A percentile compares a stretch with the other conserved stretches of the same genome.
These are phyloP conservation scores for Reticulitermes speratus DNA, from an alignment of 1,140 invertebrate genomes.

Conservation along the genomic window DNA sequence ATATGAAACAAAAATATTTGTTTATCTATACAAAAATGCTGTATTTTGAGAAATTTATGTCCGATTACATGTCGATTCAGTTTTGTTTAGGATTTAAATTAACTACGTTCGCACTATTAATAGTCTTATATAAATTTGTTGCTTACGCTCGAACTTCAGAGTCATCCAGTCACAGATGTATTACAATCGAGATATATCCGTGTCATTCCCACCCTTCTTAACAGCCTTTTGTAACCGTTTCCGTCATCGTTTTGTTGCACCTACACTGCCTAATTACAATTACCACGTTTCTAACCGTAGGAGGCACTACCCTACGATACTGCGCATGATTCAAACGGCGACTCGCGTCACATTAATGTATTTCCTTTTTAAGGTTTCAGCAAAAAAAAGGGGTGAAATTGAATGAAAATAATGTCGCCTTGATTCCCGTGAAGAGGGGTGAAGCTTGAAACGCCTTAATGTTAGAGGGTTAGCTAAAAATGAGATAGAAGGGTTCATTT, in stretches of 20 bases:
- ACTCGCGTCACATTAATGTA: background rate
- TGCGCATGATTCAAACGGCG: background rate
- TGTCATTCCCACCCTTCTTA: background rate
- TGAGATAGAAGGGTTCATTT: background rate
- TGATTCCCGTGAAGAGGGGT: background rate
- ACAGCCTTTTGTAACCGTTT: background rate
- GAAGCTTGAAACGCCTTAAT: background rate
- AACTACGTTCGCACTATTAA: background rate
- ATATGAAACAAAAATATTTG: too few relatives aligned
- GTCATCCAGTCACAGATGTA: background rate
- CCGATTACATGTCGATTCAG: too few relatives aligned
- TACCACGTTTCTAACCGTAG: too few relatives aligned
- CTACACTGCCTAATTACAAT: background rate
- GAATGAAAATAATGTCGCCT: background rate
- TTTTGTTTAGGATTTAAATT: background rate
- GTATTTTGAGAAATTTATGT: too few relatives aligned
- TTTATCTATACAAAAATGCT: too few relatives aligned
- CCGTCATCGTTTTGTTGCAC: background rate
- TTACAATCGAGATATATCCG: background rate
- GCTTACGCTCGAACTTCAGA: background rate
- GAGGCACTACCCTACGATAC: background rate
- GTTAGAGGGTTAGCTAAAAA: background rate
- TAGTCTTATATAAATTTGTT: background rate
- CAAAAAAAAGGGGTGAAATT: background rate
- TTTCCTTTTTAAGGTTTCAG: background rate